phyloP scores from a whole-genome alignment of 2,888 invertebrate genomes.

The Strigamia maritima region DNA sequence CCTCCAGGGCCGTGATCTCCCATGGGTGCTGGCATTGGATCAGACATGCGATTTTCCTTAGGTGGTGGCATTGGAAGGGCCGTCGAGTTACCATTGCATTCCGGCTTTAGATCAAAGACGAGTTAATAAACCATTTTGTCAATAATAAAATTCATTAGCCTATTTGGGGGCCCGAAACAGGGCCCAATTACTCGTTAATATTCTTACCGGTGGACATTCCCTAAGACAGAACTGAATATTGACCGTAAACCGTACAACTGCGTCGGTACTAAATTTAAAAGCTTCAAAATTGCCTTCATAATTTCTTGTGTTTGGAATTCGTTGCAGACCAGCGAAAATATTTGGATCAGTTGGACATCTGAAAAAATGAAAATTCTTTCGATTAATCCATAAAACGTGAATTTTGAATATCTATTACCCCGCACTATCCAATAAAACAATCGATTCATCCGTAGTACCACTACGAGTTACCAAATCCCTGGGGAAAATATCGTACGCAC shows the following conservation, averaged over 20 bases:
- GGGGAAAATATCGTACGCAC: conserved; percentile 60
- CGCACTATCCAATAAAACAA: conserved; percentile 13
- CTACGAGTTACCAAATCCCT: conserved; percentile 77
- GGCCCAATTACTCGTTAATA: no score
- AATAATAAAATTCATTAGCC: no score
- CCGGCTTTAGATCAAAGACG: not conserved
- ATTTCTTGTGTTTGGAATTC: conserved; percentile 46
- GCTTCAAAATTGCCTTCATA: conserved; percentile 64
- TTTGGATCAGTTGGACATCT: conserved; percentile 68
- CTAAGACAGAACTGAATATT: conserved; percentile 76
- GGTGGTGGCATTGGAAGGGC: not conserved
- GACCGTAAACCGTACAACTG: conserved; percentile 74
- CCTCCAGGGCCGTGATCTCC: not conserved
- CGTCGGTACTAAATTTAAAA: conserved; percentile 82
- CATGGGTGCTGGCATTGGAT: not conserved
- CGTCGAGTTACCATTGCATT: not conserved
- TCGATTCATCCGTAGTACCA: conserved; percentile 53
- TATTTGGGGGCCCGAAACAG: no score
- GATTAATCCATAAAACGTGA: not conserved
- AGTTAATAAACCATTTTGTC: not conserved
- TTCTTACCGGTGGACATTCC: conserved; percentile 62
- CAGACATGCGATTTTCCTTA: not conserved
- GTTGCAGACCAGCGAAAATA: conserved; percentile 49
- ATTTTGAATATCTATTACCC: not conserved
- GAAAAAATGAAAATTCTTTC: not conserved